phyloP scores from a whole-genome alignment of 1,140 invertebrate genomes.

The Caerostris darwini region DNA sequence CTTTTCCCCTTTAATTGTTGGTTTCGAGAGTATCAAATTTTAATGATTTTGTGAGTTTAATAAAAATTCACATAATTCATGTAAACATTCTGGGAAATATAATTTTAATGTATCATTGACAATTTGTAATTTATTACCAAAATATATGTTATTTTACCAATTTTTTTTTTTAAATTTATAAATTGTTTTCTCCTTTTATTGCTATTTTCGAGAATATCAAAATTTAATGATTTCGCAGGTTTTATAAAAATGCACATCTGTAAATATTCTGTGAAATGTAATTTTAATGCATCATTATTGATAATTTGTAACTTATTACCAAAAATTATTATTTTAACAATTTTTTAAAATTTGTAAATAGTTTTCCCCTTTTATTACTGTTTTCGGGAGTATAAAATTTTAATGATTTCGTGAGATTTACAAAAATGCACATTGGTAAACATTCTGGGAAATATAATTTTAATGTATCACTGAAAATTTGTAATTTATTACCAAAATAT shows the following conservation, averaged over 20 bases:
- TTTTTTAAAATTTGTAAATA: no score
- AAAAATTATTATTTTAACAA: no score
- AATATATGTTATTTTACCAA: no score
- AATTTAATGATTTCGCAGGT: neutral
- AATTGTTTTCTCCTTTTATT: neutral
- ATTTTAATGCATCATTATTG: neutral
- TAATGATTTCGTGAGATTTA: neutral
- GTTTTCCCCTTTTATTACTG: no score
- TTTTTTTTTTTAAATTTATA: no score
- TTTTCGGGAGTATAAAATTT: no score
- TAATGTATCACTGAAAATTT: neutral
- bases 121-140: no score
- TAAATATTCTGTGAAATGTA: neutral
- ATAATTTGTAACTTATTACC: no score
- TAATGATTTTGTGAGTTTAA: neutral
- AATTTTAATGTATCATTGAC: no score
- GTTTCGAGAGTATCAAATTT: no score
- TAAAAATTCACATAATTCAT: neutral
- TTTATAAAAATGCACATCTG: neutral
- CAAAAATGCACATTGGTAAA: neutral
- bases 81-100: neutral
- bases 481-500: no score
- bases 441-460: neutral
- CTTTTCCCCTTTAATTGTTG: no score
- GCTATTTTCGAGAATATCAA: neutral